Percentiles rank a stretch among this genome's conserved stretches.
These are phyloP conservation scores for Neopelma chrysocephalum DNA, from an alignment of 2,797 vertebrate genomes.

Conservation along the genomic window DNA sequence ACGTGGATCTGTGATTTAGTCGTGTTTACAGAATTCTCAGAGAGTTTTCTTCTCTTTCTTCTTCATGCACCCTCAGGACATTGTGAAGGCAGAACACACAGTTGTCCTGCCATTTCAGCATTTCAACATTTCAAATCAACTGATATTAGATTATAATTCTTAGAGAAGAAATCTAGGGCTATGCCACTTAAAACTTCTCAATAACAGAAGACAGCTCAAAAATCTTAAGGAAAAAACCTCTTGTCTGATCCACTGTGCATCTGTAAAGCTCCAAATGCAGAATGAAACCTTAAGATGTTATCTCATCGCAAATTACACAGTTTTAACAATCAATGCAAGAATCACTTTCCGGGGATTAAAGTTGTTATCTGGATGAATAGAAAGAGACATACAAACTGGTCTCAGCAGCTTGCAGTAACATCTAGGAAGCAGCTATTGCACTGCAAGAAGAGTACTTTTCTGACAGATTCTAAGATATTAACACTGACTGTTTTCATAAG, in stretches of 20 bases:
- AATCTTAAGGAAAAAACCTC: not conserved
- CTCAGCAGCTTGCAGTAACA: not conserved
- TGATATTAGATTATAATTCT: not conserved
- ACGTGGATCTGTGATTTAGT: not conserved
- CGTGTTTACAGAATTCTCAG: not conserved
- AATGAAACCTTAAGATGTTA: not conserved
- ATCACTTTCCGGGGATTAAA: not conserved
- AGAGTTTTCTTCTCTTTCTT: not conserved
- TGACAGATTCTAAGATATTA: not conserved
- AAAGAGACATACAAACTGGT: not conserved
- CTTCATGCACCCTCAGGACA: not conserved
- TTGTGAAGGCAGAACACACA: not conserved
- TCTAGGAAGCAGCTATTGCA: not conserved
- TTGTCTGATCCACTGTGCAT: not conserved
- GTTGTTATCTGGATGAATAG: no score
- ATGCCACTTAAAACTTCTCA: not conserved
- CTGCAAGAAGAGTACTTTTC: not conserved
- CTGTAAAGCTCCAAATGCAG: not conserved
- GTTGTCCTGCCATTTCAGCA: not conserved
- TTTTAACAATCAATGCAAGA: not conserved
- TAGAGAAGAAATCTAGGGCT: not conserved
- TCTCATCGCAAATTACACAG: not conserved
- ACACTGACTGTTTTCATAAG: not conserved
- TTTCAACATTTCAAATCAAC: not conserved
- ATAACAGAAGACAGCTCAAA: not conserved